Evolutionary conservation across 1,140 invertebrate species (phyloP).

Genomic region (Neodiprion virginianus): DNA sequence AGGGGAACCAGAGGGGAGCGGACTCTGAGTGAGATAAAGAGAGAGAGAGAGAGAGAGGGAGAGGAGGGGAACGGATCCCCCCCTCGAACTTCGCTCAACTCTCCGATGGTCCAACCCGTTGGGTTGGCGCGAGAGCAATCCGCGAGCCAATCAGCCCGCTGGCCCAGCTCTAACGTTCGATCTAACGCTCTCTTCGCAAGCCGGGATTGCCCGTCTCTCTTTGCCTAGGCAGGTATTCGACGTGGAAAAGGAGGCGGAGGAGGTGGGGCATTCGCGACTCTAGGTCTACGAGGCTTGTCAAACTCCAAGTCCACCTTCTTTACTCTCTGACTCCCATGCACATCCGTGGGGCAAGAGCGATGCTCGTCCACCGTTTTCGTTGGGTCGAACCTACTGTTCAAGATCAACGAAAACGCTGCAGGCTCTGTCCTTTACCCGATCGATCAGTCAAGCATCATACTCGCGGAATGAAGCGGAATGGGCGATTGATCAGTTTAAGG

Average conservation of each 20-base stretch:
- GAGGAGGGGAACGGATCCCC: slow-evolving; percentile 26
- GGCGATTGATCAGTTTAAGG: too few species aligned
- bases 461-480: too few species aligned
- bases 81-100: slow-evolving; percentile 42
- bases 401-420: too few species aligned
- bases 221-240: not conserved
- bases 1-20: slow-evolving; percentile 17
- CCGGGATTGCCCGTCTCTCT: slow-evolving; percentile 18
- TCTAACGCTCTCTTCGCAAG: slow-evolving; percentile 44
- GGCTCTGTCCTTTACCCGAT: too few species aligned
- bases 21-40: slow-evolving; percentile 6
- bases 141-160: slow-evolving; percentile 47
- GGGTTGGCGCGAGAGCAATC: slow-evolving; percentile 34
- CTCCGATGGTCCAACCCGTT: slow-evolving; percentile 51
- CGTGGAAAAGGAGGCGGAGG: not conserved
- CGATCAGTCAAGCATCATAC: too few species aligned
- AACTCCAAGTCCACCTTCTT: not conserved
- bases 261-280: not conserved
- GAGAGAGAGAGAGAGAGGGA: not conserved
- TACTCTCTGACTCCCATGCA: too few species aligned
- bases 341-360: too few species aligned
- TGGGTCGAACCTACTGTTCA: too few species aligned
- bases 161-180: slow-evolving; percentile 51
- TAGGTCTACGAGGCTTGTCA: not conserved
- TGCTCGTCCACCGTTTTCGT: too few species aligned